A percentile compares a stretch with the other conserved stretches of the same genome.
Evolutionary conservation across 2,797 vertebrate species (phyloP).

Genomic region (Pogonophryne albipinna): DNA sequence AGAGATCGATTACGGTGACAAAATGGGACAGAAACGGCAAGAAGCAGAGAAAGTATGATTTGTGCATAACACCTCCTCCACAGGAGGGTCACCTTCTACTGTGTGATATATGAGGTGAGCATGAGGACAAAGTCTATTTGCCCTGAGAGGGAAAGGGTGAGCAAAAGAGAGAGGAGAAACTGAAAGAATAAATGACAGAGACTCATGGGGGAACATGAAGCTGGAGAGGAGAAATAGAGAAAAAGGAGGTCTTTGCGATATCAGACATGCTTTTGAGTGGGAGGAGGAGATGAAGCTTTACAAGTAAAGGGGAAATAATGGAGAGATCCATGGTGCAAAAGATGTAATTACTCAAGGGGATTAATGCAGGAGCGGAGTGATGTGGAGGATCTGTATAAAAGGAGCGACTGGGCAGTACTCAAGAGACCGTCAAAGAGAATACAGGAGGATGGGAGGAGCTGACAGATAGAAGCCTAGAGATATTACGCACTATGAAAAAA

Average conservation of each 20-base stretch:
- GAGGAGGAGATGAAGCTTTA: slow-evolving; percentile 49
- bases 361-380: slow-evolving; percentile 48
- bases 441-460: slow-evolving; percentile 53
- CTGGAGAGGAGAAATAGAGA: slow-evolving; percentile 21
- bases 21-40: slow-evolving; percentile 12
- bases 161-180: slow-evolving; percentile 4
- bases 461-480: slow-evolving; percentile 59
- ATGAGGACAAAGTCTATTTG: slow-evolving; percentile 4
- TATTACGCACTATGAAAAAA: slow-evolving; percentile 48
- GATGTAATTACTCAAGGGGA: slow-evolving; percentile 69
- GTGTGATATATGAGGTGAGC: slow-evolving; percentile 20
- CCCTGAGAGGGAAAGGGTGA: neutral
- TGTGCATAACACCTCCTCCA: neutral
- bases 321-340: slow-evolving; percentile 53
- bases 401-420: slow-evolving; percentile 57
- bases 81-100: neutral
- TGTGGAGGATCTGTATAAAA: slow-evolving; percentile 48
- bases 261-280: slow-evolving; percentile 45
- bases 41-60: neutral
- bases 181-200: neutral
- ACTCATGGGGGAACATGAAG: slow-evolving; percentile 16
- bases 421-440: slow-evolving; percentile 74
- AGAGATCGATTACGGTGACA: slow-evolving; percentile 29
- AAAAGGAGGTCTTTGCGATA: slow-evolving; percentile 31
- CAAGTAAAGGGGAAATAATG: slow-evolving; percentile 61